Percentiles rank a stretch among this genome's conserved stretches.
phyloP scores from a whole-genome alignment of 2,888 invertebrate genomes.

The Priocnemis perturbator region DNA sequence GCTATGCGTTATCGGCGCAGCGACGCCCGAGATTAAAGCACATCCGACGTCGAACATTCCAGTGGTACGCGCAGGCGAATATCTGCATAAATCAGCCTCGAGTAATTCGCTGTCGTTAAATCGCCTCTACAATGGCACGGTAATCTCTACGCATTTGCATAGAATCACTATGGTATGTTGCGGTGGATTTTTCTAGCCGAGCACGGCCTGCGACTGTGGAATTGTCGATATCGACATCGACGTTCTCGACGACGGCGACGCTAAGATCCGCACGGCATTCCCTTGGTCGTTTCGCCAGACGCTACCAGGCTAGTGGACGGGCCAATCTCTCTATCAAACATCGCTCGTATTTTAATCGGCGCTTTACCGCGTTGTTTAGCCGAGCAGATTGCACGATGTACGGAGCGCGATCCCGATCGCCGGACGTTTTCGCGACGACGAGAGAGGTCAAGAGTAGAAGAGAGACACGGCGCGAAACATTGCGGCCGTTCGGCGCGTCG shows the following conservation, averaged over 20 bases:
- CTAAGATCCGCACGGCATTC: not conserved
- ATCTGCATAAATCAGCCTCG: constrained; percentile 1
- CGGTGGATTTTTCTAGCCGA: not conserved
- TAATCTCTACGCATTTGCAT: no score
- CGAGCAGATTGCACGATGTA: no score
- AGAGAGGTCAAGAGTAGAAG: not conserved
- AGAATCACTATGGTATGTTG: no score
- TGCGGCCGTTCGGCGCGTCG: constrained; percentile 18
- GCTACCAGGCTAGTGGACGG: no score
- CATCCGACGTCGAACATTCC: constrained; percentile 2
- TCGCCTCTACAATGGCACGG: no score
- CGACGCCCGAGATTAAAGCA: constrained; percentile 5
- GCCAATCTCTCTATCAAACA: no score
- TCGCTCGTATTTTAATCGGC: no score
- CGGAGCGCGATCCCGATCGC: no score
- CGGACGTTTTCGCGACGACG: constrained; percentile 2
- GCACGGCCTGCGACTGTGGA: not conserved
- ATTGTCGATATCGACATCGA: constrained; percentile 1
- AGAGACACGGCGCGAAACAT: constrained; percentile 10
- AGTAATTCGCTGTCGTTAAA: not conserved
- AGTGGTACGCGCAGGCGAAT: not conserved
- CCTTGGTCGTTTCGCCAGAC: not conserved
- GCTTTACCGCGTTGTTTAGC: no score
- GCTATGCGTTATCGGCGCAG: constrained; percentile 6
- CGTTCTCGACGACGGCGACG: not conserved